Percentiles rank a stretch among this genome's conserved stretches.
Evolutionary conservation across 2,113 vertebrate species (phyloP).

Genomic region (Erythrolamprus reginae): DNA sequence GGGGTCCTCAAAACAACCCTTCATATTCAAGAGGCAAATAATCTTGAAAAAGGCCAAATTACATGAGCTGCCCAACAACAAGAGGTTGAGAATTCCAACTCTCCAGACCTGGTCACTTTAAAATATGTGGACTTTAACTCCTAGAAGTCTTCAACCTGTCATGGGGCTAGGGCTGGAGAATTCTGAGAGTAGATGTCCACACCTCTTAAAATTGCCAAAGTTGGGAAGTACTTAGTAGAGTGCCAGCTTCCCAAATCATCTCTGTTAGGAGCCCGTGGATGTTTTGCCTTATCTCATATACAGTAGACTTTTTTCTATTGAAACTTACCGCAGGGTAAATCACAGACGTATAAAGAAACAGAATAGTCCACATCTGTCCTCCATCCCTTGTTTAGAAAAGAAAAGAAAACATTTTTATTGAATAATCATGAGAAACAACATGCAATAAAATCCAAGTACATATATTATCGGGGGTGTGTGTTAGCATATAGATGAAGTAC

Average conservation of each 20-base stretch:
- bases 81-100: not conserved
- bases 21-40: not conserved
- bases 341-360: constrained; percentile 57
- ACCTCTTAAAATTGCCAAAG: not conserved
- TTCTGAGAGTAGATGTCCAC: not conserved
- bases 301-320: not conserved
- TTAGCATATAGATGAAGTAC: not conserved
- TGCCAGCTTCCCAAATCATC: not conserved
- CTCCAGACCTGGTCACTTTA: not conserved
- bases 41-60: not conserved
- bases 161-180: not conserved
- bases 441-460: constrained; percentile 15
- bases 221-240: not conserved
- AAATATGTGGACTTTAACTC: not conserved
- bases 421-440: not conserved
- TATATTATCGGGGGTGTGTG: not conserved
- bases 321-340: constrained; percentile 61
- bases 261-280: not conserved
- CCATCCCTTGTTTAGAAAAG: constrained; percentile 59
- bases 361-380: constrained; percentile 67
- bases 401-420: constrained; percentile 11
- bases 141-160: not conserved
- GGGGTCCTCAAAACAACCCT: not conserved
- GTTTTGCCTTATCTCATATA: not conserved
- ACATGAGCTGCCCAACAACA: not conserved